These are phyloP conservation scores for Microctonus aethiopoides DNA, from an alignment of 2,888 invertebrate genomes.

Conservation along the genomic window DNA sequence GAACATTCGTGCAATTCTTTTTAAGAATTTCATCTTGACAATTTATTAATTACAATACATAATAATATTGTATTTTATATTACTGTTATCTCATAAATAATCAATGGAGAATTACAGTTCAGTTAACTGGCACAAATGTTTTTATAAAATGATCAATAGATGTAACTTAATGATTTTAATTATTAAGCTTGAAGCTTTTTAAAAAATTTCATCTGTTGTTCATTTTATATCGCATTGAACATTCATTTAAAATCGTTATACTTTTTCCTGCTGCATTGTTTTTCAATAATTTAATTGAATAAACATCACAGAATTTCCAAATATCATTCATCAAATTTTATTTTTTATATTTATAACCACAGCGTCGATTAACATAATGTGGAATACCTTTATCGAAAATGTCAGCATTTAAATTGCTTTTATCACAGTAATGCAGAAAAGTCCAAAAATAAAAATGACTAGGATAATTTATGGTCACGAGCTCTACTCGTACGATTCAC, in stretches of 20 bases:
- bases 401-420: slow-evolving; percentile 40
- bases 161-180: slow-evolving; percentile 37
- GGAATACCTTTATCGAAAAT: slow-evolving; percentile 43
- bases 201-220: slow-evolving; percentile 35
- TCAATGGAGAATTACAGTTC: slow-evolving; percentile 10
- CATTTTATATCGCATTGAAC: slow-evolving; percentile 60
- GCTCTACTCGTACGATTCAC: slow-evolving; percentile 39
- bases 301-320: slow-evolving; percentile 67
- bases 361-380: slow-evolving; percentile 56
- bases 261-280: slow-evolving; percentile 52
- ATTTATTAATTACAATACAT: background rate
- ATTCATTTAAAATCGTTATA: slow-evolving; percentile 64
- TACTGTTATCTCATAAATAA: background rate
- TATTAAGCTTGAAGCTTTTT: slow-evolving; percentile 27
- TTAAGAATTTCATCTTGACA: background rate
- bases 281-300: slow-evolving; percentile 61
- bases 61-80: background rate
- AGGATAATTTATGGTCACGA: slow-evolving; percentile 59
- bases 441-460: slow-evolving; percentile 63
- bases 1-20: background rate
- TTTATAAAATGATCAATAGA: slow-evolving; percentile 5
- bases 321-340: slow-evolving; percentile 57
- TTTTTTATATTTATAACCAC: slow-evolving; percentile 34
- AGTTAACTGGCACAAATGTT: slow-evolving; percentile 48
- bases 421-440: slow-evolving; percentile 65